Evolutionary conservation across 2,797 vertebrate genomes (phyloP), one percentile per base, ranked within the genome.

Genomic region (Cyprinella venusta): DNA sequence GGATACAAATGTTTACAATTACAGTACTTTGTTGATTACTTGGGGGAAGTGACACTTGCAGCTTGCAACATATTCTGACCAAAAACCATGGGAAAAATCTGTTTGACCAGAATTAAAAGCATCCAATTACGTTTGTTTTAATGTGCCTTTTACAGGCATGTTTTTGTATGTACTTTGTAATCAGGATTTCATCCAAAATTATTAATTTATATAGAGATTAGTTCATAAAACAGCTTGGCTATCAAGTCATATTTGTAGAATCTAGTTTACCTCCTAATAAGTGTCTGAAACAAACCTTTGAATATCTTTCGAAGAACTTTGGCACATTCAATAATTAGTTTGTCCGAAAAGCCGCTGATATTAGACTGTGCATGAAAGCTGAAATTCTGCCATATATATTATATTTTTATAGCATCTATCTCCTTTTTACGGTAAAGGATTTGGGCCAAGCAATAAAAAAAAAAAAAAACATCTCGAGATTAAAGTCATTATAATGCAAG

Each of bases 101-200:
- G 5, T 50, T 16, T 6, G 2, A 30, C 50, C 8, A 1, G 18
- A 30, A 52, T 52, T 12, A 52, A 36, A 8, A 21, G 26, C 18
- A 6, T 52, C 24, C 24, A 12, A 30, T 21, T 72, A 16, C n/a
- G 19, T 33, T 26, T 50, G 26, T 33, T 52, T 72, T 52, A 33
- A 10, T 52, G 5, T 13, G 45, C 26, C 45, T 13, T 33, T 72
- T 33, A 72, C 5, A 6, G 48, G 48, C 70, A 36, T 48, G 15
- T 72, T 72, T 72, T 72, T 33, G 8, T 69, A 13, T 45, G n/a
- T 45, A 40, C 65, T n/a, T 40, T 68, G n/a, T 71, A 36, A 21
- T 52, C 30, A 1, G 18, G 12, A 33, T 21, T 36, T 36, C 8
- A 30, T 50, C 42, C 8, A 71, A 19, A 74, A 15, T 21, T 15